These are phyloP conservation scores for Phoenicopterus ruber DNA, from an alignment of 2,113 vertebrate genomes.

Conservation along the genomic window DNA sequence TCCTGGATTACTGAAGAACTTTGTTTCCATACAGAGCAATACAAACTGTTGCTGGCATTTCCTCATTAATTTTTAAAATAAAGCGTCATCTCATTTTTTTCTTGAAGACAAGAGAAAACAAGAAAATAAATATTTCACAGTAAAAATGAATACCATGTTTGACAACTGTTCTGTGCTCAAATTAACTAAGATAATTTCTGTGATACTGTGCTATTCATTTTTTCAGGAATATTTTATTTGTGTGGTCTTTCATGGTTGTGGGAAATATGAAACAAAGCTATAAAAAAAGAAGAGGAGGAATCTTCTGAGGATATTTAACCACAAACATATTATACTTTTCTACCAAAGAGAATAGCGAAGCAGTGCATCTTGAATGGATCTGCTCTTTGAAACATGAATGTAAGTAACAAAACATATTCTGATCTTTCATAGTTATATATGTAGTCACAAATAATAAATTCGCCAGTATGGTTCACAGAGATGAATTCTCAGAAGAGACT, in stretches of 20 bases:
- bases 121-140: slow-evolving; percentile 1
- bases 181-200: slow-evolving; percentile 45
- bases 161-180: slow-evolving; percentile 15
- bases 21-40: not conserved
- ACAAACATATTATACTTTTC: slow-evolving; percentile 32
- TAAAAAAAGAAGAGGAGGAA: not conserved
- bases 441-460: not conserved
- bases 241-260: slow-evolving; percentile 31
- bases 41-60: slow-evolving; percentile 21
- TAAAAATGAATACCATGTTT: slow-evolving; percentile 28
- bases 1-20: not conserved
- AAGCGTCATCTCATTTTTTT: slow-evolving; percentile 13
- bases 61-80: slow-evolving; percentile 34
- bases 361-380: not conserved
- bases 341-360: not conserved
- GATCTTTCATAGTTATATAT: not conserved
- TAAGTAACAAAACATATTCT: not conserved
- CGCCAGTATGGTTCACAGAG: not conserved
- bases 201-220: slow-evolving; percentile 26
- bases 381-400: not conserved
- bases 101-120: slow-evolving; percentile 20
- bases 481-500: not conserved
- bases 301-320: slow-evolving; percentile 22
- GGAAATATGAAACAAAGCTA: slow-evolving; percentile 21
- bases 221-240: slow-evolving; percentile 40